Percentiles rank a stretch among this genome's conserved stretches.
Evolutionary conservation across 2,797 vertebrate genomes (phyloP).

Genomic region (Tapirus indicus): DNA sequence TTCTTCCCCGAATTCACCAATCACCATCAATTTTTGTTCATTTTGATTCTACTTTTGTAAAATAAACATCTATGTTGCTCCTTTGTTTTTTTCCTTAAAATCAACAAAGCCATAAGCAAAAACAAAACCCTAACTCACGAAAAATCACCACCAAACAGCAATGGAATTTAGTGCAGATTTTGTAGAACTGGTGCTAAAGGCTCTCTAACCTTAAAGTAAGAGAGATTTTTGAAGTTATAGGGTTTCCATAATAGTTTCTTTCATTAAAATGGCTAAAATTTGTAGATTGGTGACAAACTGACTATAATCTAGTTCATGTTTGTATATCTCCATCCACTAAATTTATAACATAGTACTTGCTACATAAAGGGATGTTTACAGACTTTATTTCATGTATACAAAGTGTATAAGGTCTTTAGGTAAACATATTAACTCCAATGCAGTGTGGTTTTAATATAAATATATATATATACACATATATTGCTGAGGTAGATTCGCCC

Average conservation of each 20-base stretch:
- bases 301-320: neutral
- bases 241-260: neutral
- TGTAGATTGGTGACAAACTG: slow-evolving; percentile 9
- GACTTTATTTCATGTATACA: neutral
- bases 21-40: neutral
- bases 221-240: neutral
- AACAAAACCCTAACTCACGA: neutral
- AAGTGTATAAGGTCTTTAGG: neutral
- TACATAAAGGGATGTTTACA: neutral
- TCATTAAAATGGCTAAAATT: slow-evolving; percentile 9
- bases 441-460: neutral
- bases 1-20: slow-evolving; percentile 4
- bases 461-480: too few species aligned
- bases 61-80: neutral
- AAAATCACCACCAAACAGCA: neutral
- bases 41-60: neutral
- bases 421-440: neutral
- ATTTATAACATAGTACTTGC: neutral
- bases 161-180: neutral
- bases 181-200: neutral
- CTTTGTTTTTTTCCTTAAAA: neutral
- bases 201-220: neutral
- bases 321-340: neutral
- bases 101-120: neutral
- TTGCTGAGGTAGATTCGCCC: too few species aligned